These are phyloP conservation scores for Tachina lurida DNA, from an alignment of 2,888 invertebrate genomes.

Conservation along the genomic window DNA sequence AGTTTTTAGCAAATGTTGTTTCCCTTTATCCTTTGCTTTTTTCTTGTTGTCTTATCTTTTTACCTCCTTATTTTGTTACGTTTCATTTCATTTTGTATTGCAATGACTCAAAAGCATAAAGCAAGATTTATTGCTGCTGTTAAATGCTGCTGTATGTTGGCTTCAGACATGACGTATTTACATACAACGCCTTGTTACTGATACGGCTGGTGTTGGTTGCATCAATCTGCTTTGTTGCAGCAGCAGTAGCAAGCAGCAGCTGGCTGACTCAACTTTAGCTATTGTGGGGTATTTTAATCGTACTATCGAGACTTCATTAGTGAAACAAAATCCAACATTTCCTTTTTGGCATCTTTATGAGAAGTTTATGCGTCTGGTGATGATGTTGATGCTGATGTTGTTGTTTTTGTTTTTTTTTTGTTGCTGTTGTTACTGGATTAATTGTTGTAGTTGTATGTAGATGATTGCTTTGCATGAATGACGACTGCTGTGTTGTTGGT, in stretches of 20 bases:
- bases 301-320: slow-evolving; percentile 73
- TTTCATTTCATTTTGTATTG: slow-evolving; percentile 54
- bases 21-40: slow-evolving; percentile 20
- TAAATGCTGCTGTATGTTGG: slow-evolving; percentile 54
- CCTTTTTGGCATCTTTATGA: slow-evolving; percentile 65
- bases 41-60: neutral
- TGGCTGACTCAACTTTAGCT: slow-evolving; percentile 31
- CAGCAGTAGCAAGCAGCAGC: slow-evolving; percentile 15
- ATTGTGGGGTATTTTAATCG: slow-evolving; percentile 70
- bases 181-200: slow-evolving; percentile 28
- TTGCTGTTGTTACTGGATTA: slow-evolving; percentile 37
- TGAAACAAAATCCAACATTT: slow-evolving; percentile 68
- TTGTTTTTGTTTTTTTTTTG: neutral
- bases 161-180: slow-evolving; percentile 39
- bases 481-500: slow-evolving; percentile 50
- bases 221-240: neutral
- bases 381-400: slow-evolving; percentile 28
- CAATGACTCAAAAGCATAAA: slow-evolving; percentile 48
- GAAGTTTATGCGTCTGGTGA: slow-evolving; percentile 32
- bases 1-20: slow-evolving; percentile 31
- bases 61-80: slow-evolving; percentile 28
- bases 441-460: slow-evolving; percentile 37
- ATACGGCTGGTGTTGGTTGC: slow-evolving; percentile 16
- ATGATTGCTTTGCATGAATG: slow-evolving; percentile 54
- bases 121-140: slow-evolving; percentile 54